Base-by-base conservation (phyloP, 92 coral and sea anemone species). In the Isaurus tuberculatus region DNA sequence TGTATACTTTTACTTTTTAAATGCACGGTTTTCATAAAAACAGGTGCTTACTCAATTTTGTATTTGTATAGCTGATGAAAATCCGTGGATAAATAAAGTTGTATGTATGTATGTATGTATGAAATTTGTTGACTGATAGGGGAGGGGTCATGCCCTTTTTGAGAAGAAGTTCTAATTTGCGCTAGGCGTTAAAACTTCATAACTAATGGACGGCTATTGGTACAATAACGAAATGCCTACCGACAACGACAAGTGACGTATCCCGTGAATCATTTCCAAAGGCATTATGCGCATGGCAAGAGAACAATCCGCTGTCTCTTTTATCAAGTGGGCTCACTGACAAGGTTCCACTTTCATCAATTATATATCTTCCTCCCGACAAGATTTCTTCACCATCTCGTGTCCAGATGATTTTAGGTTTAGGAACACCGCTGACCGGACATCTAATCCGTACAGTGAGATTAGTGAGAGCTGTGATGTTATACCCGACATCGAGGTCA, bases 391-490 rank as follows among this genome's bases (percentile, higher is more conserved):
- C 68, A 1, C 53, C 82, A 9, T 60, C 82, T 57, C 57, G 82
- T 36, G 70, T 77, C 82, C 82, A 77, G 25, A 15, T 58, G 34
- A 77, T 29, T 33, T 34, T 1, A 4, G 82, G 70, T 36, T 57
- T 34, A 58, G 82, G 82, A 8, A 77, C 36, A 57, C 82, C 82
- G 55, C 82, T 77, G 55, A 77, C 82, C 31, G 82, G 82, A 36
- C 82, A 77, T 23, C 22, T 77, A 43, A 77, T 77, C 34, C 27
- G 82, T 32, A 77, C 68, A 19, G 70, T 77, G 33, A 55, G 64
- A 25, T 58, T 77, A 28, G 82, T 77, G 70, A 77, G 82, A 77
- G 68, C 82, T 77, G 82, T 77, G 55, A 77, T 36, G 82, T 77
- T 77, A 67, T 33, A 40, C 33, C 82, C 82, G 14, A 58, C 82